Evolutionary conservation across 1,140 invertebrate species (phyloP).

Genomic region (Anastrepha obliqua): DNA sequence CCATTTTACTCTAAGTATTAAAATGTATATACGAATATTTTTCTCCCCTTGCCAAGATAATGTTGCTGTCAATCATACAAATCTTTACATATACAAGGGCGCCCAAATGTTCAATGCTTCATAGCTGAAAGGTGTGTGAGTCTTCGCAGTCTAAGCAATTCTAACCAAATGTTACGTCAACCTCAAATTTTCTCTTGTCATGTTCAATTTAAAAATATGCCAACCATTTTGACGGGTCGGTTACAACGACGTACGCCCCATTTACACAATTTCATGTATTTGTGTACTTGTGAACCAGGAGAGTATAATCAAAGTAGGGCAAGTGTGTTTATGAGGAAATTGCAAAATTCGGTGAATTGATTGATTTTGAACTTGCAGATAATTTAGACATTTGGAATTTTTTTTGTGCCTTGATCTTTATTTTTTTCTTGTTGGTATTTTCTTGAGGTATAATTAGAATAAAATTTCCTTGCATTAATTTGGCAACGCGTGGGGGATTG

Average conservation of each 20-base stretch:
- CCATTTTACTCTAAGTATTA: neutral
- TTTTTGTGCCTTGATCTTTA: too few relatives aligned
- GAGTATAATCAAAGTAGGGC: too few relatives aligned
- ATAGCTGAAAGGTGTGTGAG: neutral
- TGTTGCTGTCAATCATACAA: slow-evolving; percentile 35
- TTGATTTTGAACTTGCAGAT: too few relatives aligned
- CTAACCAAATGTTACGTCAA: neutral
- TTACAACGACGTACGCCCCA: neutral
- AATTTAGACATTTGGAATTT: too few relatives aligned
- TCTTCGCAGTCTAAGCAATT: neutral
- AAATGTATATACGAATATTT: neutral
- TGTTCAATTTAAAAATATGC: slow-evolving; percentile 15
- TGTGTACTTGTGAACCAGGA: too few relatives aligned
- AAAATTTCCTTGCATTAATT: too few relatives aligned
- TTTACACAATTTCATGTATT: too few relatives aligned
- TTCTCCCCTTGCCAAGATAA: neutral
- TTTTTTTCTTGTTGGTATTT: too few relatives aligned
- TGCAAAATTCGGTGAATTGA: too few relatives aligned
- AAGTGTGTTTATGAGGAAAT: too few relatives aligned
- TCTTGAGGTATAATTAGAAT: too few relatives aligned
- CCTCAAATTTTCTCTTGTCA: neutral
- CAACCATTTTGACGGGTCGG: slow-evolving; percentile 1
- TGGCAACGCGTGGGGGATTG: too few relatives aligned
- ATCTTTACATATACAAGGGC: neutral
- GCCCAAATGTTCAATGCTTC: neutral